phyloP scores from a whole-genome alignment of 2,797 vertebrate species.

The Cygnus olor region DNA sequence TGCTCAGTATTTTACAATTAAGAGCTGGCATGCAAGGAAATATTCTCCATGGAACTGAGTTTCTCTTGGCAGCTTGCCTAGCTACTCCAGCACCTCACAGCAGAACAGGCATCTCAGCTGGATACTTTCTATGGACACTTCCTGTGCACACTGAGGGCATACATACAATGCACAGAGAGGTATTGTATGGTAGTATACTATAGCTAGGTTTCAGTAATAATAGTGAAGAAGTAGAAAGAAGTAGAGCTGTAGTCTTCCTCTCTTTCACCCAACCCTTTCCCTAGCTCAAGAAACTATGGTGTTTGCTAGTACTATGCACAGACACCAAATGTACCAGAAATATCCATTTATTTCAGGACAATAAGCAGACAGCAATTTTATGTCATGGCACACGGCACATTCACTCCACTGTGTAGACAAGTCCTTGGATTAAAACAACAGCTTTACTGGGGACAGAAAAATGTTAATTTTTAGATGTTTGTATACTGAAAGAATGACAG shows the following conservation, averaged over 20 bases:
- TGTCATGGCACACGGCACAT: not conserved
- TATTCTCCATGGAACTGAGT: not conserved
- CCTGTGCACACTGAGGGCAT: not conserved
- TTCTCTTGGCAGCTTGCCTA: slow-evolving; percentile 12
- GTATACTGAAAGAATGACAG: not conserved
- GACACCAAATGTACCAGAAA: not conserved
- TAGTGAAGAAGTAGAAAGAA: not conserved
- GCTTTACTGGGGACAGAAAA: not conserved
- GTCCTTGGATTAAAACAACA: not conserved
- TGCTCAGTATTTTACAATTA: not conserved
- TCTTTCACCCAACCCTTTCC: not conserved
- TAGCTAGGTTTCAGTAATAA: not conserved
- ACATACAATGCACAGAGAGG: not conserved
- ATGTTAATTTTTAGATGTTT: not conserved
- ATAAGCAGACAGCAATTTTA: not conserved
- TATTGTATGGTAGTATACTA: not conserved
- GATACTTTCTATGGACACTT: not conserved
- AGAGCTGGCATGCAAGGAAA: not conserved
- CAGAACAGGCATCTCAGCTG: not conserved
- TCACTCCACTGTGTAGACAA: not conserved
- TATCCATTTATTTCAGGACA: not conserved
- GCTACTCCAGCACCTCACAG: not conserved
- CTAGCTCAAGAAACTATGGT: not conserved
- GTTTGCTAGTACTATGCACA: not conserved
- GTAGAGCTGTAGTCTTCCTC: not conserved